These are phyloP conservation scores for Pyxicephalus adspersus DNA, from an alignment of 2,113 vertebrate species.

Conservation along the genomic window DNA sequence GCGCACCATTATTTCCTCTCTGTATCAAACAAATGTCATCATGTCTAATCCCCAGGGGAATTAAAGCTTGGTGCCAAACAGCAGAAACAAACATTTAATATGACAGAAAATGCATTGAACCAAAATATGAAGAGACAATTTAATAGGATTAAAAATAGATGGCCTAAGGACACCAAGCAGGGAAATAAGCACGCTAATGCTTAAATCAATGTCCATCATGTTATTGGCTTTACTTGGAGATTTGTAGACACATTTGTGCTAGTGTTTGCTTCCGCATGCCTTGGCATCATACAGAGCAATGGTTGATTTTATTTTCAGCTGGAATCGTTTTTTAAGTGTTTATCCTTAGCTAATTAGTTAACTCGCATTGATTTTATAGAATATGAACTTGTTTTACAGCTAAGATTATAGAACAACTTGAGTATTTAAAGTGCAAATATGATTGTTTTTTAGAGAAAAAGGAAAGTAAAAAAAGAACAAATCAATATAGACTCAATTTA, in stretches of 20 bases:
- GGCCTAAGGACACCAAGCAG: constrained; percentile 18
- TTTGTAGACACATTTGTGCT: constrained; percentile 2
- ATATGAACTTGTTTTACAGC: no score
- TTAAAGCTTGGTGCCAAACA: constrained; percentile 24
- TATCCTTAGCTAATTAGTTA: no score
- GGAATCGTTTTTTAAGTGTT: no score
- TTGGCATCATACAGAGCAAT: no score
- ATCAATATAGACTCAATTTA: no score
- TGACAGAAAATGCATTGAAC: constrained; percentile 38
- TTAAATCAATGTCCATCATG: constrained; percentile 35
- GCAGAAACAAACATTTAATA: constrained; percentile 43
- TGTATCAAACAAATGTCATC: constrained; percentile 29
- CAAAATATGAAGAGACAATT: constrained; percentile 46
- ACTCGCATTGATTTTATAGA: no score
- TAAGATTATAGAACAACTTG: no score
- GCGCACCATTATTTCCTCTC: constrained; percentile 18
- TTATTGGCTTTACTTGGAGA: constrained; percentile 4
- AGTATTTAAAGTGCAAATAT: no score
- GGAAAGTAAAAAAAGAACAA: no score
- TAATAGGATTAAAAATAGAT: constrained; percentile 44
- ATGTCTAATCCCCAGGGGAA: constrained; percentile 16
- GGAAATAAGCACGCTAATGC: constrained; percentile 6
- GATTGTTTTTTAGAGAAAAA: no score
- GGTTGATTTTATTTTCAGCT: no score
- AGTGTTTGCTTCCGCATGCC: background rate